Evolutionary conservation across 2,888 invertebrate species (phyloP), one percentile per base, ranked within the genome.

Genomic region (Mystacides longicornis): DNA sequence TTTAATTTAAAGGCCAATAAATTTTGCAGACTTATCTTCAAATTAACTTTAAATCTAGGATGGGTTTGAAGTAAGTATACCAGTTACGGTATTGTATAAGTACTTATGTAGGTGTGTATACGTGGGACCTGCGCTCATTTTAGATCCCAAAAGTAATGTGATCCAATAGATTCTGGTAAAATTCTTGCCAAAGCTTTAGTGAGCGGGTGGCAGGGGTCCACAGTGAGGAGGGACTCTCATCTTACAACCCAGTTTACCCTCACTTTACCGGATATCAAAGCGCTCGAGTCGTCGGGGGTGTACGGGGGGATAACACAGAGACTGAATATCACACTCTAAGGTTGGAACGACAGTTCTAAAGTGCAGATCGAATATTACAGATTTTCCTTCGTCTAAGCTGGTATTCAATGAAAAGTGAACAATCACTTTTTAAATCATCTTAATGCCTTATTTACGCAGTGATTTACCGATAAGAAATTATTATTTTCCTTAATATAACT

Each of bases 221-320:
- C n/a, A 3, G 14, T 37, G 37, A n/a, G 37, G 46, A 46, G 46
- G 19, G 46, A 19, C 46, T n/a, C 46, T 46, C 46, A 7, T 19
- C 46, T 46, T 46, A 20, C 46, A 20, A 19, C 46, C 46, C 19
- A 46, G 19, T 46, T 21, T 46, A 19, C 46, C 46, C 46, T 20
- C 46, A 21, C 46, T 46, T 46, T 46, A 46, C 46, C 46, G 37
- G 37, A 37, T 37, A n/a, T 37, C 37, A 37, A 37, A 37, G 37
- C 37, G 37, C 27, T 27, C 7, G 7, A 7, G 27, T 11, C 27
- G 27, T 37, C 16, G 37, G 37, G 14, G 37, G 37, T 14, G 37
- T 37, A 27, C 7, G 27, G 27, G 5, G 37, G 37, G 37, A 37
- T n/a, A 37, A 37, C 37, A 16, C 16, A 14, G 37, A n/a, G 37